Percentiles rank a stretch among this genome's conserved stretches.
These are phyloP conservation scores for Dicrurus megarhynchus DNA, from an alignment of 2,113 vertebrate genomes.

Conservation along the genomic window DNA sequence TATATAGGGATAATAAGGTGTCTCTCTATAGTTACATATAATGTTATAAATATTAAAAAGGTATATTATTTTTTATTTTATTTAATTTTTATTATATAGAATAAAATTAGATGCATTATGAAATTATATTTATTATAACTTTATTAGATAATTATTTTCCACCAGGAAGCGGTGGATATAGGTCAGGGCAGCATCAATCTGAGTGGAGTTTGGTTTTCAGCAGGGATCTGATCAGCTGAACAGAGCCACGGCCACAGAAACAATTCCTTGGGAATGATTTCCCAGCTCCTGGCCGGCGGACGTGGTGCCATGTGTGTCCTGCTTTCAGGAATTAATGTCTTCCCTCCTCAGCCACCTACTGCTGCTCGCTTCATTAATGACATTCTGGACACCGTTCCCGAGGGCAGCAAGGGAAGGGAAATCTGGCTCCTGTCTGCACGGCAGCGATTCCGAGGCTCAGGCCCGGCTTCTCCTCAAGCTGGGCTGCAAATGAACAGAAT, in stretches of 20 bases:
- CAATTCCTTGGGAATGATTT: neutral
- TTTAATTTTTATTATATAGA: too few relatives aligned
- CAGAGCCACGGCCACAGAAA: neutral
- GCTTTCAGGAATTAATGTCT: neutral
- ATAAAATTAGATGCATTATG: rapidly evolving
- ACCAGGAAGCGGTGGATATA: rapidly evolving
- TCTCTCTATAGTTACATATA: rapidly evolving
- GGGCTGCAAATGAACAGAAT: neutral
- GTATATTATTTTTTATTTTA: too few relatives aligned
- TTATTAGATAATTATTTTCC: too few relatives aligned
- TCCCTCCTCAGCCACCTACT: neutral
- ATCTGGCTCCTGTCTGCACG: conserved; percentile 3
- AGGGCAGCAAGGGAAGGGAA: neutral
- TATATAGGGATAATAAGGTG: too few relatives aligned
- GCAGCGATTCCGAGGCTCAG: neutral
- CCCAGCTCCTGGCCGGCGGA: neutral
- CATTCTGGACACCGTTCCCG: neutral
- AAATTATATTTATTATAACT: too few relatives aligned
- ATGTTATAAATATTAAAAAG: rapidly evolving
- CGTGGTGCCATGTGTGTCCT: neutral
- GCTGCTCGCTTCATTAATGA: neutral
- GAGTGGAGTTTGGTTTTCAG: neutral
- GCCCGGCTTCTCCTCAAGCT: neutral
- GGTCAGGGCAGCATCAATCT: neutral
- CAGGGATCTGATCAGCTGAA: neutral